Percentiles rank a stretch among this genome's conserved stretches.
phyloP scores from a whole-genome alignment of 2,797 vertebrate genomes.

The Enteromius viviparus region DNA sequence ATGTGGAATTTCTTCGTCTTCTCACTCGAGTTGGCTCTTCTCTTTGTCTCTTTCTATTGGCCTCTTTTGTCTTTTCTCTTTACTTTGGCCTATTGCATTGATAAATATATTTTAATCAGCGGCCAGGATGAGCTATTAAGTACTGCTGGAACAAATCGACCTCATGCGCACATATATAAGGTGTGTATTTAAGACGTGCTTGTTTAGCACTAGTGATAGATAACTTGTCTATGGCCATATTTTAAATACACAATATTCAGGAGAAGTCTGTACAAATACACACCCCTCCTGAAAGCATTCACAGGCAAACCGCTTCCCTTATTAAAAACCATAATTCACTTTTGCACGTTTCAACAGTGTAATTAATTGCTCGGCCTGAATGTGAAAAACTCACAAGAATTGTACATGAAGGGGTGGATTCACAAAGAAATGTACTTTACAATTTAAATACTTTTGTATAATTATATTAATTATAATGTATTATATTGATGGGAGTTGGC shows the following conservation, averaged over 20 bases:
- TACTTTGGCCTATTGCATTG: slow-evolving; percentile 15
- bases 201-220: slow-evolving; percentile 10
- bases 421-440: background rate
- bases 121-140: background rate
- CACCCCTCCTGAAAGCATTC: background rate
- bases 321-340: slow-evolving; percentile 40
- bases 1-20: slow-evolving; percentile 32
- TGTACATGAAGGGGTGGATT: background rate
- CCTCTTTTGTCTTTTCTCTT: slow-evolving; percentile 25
- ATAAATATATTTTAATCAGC: slow-evolving; percentile 32
- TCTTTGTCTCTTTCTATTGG: slow-evolving; percentile 37
- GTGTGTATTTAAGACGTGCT: slow-evolving; percentile 6
- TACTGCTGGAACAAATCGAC: background rate
- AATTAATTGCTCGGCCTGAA: slow-evolving; percentile 23
- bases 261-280: slow-evolving; percentile 9
- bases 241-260: slow-evolving; percentile 13
- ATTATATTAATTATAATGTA: background rate
- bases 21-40: slow-evolving; percentile 9
- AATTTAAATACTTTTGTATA: background rate
- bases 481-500: background rate
- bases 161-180: slow-evolving; percentile 1
- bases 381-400: background rate
- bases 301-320: background rate
- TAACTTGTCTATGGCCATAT: slow-evolving; percentile 1
- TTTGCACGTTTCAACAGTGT: slow-evolving; percentile 17